Evolutionary conservation across 2,888 invertebrate genomes (phyloP).

Genomic region (Orthosia gothica): DNA sequence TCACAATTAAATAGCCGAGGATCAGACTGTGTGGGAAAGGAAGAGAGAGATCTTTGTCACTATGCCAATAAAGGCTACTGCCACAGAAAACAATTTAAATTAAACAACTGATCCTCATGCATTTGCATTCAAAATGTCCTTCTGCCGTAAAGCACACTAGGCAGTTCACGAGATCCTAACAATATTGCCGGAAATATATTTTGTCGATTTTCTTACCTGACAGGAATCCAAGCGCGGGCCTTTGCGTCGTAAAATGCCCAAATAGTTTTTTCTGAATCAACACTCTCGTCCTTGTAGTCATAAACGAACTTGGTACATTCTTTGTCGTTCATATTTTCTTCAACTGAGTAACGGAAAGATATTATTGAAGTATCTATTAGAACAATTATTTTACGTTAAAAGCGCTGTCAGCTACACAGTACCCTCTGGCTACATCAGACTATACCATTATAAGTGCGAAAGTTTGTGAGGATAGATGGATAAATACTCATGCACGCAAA

Average conservation of each 20-base stretch:
- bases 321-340: conserved; percentile 71
- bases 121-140: not conserved
- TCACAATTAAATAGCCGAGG: not conserved
- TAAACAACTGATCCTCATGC: not conserved
- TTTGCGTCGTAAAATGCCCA: conserved; percentile 75
- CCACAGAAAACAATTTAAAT: no score
- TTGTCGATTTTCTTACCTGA: conserved; percentile 71
- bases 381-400: not conserved
- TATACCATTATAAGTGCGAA: no score
- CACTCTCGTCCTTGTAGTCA: conserved; percentile 19
- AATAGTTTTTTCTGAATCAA: conserved; percentile 65
- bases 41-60: not conserved
- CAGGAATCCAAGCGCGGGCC: conserved; percentile 73
- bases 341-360: conserved; percentile 66
- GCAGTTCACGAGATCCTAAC: not conserved
- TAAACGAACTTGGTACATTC: conserved; percentile 72
- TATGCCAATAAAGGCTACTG: not conserved
- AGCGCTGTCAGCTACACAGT: not conserved
- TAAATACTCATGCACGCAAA: no score
- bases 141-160: not conserved
- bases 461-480: no score
- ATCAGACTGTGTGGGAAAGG: not conserved
- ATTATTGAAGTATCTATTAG: conserved; percentile 34
- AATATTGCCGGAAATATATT: not conserved
- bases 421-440: no score